Conservation (phyloP, 1,140 invertebrate species). For the Maconellicoccus hirsutus region DNA sequence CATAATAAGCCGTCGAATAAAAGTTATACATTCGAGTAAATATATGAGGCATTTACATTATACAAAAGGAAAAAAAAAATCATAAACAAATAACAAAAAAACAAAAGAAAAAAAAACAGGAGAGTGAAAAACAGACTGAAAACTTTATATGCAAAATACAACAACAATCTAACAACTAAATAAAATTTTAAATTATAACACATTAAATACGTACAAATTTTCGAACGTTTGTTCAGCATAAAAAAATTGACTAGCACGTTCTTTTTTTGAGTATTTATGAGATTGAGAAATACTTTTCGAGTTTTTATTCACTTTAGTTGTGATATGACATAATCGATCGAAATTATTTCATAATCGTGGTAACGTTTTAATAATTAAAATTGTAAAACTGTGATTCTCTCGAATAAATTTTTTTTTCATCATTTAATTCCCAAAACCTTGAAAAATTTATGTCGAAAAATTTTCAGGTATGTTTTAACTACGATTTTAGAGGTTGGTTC, state of each 20-base stretch:
- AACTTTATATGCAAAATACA: conserved; percentile 6
- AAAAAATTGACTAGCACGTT: conserved; percentile 21
- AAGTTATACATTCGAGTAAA: not conserved
- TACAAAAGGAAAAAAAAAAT: not conserved
- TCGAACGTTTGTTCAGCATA: conserved; percentile 19
- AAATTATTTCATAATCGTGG: no score
- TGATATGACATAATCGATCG: no score
- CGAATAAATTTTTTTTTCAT: no score
- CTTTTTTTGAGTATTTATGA: conserved; percentile 11
- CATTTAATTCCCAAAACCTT: no score
- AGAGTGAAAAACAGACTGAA: conserved; percentile 14
- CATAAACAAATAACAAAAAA: not conserved
- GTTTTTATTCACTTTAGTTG: no score
- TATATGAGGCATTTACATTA: not conserved
- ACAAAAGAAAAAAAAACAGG: not conserved
- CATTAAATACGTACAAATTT: conserved; percentile 17
- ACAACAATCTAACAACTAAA: conserved; percentile 13
- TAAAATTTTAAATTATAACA: conserved; percentile 20
- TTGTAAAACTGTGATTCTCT: no score
- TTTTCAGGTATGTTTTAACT: no score
- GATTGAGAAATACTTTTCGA: not conserved
- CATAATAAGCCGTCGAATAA: not conserved
- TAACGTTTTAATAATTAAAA: no score
- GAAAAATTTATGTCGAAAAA: no score
- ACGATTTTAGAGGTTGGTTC: no score